These are phyloP conservation scores for Galbula dea DNA, from an alignment of 2,113 vertebrate species.

Conservation along the genomic window DNA sequence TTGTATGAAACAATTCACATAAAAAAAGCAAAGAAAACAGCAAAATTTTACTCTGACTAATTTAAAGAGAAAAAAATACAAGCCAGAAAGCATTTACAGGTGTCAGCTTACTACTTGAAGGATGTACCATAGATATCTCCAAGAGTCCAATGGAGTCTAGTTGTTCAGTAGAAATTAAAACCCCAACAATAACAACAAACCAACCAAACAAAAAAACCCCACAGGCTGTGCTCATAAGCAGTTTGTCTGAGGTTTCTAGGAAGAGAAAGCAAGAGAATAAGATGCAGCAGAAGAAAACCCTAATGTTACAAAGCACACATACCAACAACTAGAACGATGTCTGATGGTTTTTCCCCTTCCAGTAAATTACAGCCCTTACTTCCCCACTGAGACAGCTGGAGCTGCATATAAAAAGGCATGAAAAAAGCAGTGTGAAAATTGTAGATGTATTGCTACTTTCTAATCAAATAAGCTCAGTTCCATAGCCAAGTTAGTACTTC, in stretches of 20 bases:
- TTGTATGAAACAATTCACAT: neutral
- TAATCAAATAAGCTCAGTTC: neutral
- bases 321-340: neutral
- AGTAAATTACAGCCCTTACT: neutral
- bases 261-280: neutral
- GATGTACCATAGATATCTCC: neutral
- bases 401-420: neutral
- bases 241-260: neutral
- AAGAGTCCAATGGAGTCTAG: neutral
- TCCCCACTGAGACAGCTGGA: neutral
- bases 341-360: neutral
- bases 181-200: no score
- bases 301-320: neutral
- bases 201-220: neutral
- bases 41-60: neutral
- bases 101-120: neutral
- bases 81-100: neutral
- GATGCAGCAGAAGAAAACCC: neutral
- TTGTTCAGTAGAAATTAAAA: no score
- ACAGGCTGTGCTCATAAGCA: accelerated
- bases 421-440: neutral
- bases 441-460: neutral
- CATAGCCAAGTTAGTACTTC: neutral
- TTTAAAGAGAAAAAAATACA: neutral
- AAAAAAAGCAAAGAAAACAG: neutral